Percentiles rank a stretch among this genome's conserved stretches.
phyloP scores from a whole-genome alignment of 37 sponge, comb jelly and placozoan species.

The Theonella swinhoei region DNA sequence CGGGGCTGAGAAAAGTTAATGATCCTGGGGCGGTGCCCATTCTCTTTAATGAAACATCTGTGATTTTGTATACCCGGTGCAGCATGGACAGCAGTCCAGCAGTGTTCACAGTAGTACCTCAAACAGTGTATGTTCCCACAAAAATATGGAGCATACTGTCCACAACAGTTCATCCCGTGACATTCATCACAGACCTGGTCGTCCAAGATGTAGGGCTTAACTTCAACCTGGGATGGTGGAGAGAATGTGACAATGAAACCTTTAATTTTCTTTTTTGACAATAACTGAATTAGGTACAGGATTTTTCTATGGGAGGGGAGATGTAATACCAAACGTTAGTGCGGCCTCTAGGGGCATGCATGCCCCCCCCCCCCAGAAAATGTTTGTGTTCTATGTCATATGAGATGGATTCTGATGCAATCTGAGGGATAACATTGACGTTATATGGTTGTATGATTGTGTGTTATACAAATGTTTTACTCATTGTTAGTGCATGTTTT shows the following conservation, averaged over 20 bases:
- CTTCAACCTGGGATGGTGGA: constrained; percentile 73
- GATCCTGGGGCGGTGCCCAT: constrained; percentile 81
- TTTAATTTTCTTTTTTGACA: not conserved
- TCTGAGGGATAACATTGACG: no score
- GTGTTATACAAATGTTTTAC: no score
- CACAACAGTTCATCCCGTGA: constrained; percentile 84
- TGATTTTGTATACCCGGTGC: constrained; percentile 87
- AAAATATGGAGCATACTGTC: constrained; percentile 95
- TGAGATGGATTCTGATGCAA: no score
- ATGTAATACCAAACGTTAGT: no score
- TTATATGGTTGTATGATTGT: no score
- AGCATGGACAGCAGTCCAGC: constrained; percentile 96
- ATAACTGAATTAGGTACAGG: not conserved
- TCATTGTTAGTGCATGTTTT: no score
- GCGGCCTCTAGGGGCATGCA: no score
- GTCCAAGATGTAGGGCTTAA: constrained; percentile 97
- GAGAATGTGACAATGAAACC: not conserved
- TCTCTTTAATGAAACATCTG: constrained; percentile 90
- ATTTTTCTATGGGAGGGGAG: no score
- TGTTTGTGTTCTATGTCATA: no score
- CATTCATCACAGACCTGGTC: constrained; percentile 98
- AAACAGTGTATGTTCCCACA: constrained; percentile 94
- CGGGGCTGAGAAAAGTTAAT: constrained; percentile 62
- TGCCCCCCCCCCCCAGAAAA: no score
- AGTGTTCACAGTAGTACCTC: constrained; percentile 95